Conservation (phyloP, 2,888 invertebrate species). For the Xanthia togata region DNA sequence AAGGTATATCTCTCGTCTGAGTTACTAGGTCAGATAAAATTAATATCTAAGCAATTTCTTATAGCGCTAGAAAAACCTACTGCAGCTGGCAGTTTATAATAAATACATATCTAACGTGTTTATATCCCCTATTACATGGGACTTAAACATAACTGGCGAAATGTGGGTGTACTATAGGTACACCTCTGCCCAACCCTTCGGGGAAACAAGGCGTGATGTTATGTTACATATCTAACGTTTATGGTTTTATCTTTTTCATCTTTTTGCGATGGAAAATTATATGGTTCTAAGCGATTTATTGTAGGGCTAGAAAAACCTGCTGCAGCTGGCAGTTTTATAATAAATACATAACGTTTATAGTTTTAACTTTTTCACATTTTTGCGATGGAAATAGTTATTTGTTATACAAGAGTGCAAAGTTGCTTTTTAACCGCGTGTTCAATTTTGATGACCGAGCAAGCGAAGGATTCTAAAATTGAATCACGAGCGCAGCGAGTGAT, state of each 20-base stretch:
- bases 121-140: too few species aligned
- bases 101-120: too few species aligned
- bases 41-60: slow-evolving; percentile 52
- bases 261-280: background rate
- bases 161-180: too few species aligned
- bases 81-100: slow-evolving; percentile 3
- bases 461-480: too few species aligned
- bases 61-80: slow-evolving; percentile 34
- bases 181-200: too few species aligned
- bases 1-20: slow-evolving; percentile 38
- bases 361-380: slow-evolving; percentile 1
- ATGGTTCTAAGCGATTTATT: slow-evolving; percentile 44
- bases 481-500: too few species aligned
- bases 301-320: slow-evolving; percentile 37
- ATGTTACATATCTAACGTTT: slow-evolving; percentile 15
- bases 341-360: slow-evolving; percentile 16
- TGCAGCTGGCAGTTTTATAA: slow-evolving; percentile 3
- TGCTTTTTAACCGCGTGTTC: too few species aligned
- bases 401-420: too few species aligned
- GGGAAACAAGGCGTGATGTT: too few species aligned
- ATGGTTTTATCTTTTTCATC: slow-evolving; percentile 4
- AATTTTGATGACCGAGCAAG: too few species aligned
- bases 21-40: slow-evolving; percentile 68
- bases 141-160: too few species aligned
- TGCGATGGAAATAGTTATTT: too few species aligned